phyloP scores from a whole-genome alignment of 2,113 vertebrate species.

The Felis catus region DNA sequence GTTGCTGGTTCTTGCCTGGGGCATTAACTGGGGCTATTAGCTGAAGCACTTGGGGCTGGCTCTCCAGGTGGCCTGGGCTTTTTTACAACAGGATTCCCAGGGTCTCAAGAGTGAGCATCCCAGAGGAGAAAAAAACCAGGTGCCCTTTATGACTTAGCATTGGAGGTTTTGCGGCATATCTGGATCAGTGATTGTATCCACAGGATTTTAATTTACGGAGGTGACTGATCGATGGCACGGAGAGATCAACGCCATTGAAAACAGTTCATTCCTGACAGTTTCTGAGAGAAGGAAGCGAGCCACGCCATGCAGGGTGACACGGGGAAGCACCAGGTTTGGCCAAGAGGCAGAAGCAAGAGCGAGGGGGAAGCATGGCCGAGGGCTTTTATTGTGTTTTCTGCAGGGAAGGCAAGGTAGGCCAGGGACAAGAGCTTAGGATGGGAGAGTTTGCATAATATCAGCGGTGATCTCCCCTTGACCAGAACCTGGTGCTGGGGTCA shows the following conservation, averaged over 20 bases:
- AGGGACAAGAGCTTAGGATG: neutral
- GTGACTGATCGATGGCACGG: neutral
- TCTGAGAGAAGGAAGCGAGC: neutral
- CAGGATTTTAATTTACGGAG: neutral
- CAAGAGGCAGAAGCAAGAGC: neutral
- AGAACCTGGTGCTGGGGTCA: neutral
- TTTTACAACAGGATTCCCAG: neutral
- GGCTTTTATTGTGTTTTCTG: neutral
- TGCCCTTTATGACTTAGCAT: neutral
- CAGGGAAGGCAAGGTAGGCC: neutral
- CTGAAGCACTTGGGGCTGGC: neutral
- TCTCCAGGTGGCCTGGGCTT: neutral
- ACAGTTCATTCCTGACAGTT: neutral
- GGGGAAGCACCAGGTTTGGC: neutral
- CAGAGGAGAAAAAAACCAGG: neutral
- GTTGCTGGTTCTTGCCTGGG: neutral
- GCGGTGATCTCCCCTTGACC: neutral
- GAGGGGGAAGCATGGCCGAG: neutral
- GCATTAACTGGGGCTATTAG: neutral
- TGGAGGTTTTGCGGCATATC: neutral
- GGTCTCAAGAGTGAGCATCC: neutral
- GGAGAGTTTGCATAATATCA: neutral
- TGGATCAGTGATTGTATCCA: neutral
- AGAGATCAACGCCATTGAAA: neutral
- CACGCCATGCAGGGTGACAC: neutral